Base-by-base conservation (phyloP, 2,888 invertebrate genomes). In the Lithophane semibrunnea region DNA sequence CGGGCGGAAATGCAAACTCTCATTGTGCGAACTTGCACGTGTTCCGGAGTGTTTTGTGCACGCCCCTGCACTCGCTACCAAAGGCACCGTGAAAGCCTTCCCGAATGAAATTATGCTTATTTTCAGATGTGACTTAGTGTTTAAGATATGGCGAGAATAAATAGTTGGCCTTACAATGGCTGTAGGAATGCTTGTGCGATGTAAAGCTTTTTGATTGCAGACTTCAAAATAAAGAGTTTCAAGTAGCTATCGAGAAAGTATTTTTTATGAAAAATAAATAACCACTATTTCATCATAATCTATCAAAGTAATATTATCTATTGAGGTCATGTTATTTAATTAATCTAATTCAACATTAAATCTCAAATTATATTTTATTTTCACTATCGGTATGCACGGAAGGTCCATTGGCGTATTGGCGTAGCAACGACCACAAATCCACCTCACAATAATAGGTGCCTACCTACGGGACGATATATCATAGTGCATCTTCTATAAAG, bases 1-100 rank as follows among this genome's bases (percentile, higher is more conserved):
- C 94, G 95, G 93, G 92, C 96, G 96, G 96, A 96, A 96, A 96
- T 96, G 96, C 96, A 96, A 96, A 96, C 95, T 95, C 92, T 91
- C 92, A 94, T 96, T 96, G 96, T 96, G 96, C 96, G 92, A 95
- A 95, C 90, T 93, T 96, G 96, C 96, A 96, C 96, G 96, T 96
- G 96, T 95, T 95, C 96, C 96, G 96, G 95, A 91, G 90, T 90
- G 94, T 95, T 96, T 94, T 96, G 94, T 95, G 92, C 92, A 91
- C 92, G 92, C 92, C 93, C 94, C 92, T 94, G 93, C 93, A 92
- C 87, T 91, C 90, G 75, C 88, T 87, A 86, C 88, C 88, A 90
- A 91, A 91, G 91, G 88, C 88, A 90, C 90, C 93, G 89, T 88
- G 91, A 92, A 94, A 94, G 93, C 94, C 94, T 93, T 82, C 83